Evolutionary conservation across 2,797 vertebrate genomes (phyloP).

Genomic region (Aphelocoma californica): DNA sequence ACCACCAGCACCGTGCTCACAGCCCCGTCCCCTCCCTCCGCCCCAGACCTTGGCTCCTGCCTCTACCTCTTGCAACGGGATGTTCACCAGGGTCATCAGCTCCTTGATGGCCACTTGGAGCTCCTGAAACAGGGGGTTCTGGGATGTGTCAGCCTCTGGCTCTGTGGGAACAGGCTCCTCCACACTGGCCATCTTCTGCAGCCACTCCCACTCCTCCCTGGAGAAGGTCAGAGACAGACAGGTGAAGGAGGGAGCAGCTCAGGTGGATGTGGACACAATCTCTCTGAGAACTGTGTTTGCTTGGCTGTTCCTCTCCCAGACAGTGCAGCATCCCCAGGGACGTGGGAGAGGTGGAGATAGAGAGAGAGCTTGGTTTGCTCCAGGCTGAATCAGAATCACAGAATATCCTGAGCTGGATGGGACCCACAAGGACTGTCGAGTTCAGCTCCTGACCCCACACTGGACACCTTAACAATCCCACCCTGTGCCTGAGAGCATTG

Average conservation of each 20-base stretch:
- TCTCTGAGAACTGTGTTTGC: not conserved
- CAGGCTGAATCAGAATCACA: not conserved
- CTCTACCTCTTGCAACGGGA: constrained; percentile 84
- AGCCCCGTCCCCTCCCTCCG: not conserved
- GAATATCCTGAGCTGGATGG: not conserved
- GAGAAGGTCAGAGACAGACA: not conserved
- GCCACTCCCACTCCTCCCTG: constrained; percentile 93
- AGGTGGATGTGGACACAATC: rapidly evolving
- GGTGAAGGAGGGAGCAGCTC: not conserved
- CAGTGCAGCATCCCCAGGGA: not conserved
- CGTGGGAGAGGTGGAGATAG: not conserved
- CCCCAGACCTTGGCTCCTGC: not conserved
- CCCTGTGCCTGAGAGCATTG: not conserved
- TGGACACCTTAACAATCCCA: not conserved
- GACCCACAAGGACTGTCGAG: rapidly evolving
- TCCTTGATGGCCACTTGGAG: constrained; percentile 83
- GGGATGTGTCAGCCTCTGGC: constrained; percentile 75
- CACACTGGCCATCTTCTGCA: constrained; percentile 80
- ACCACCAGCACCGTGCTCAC: not conserved
- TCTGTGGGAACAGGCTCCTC: constrained; percentile 78
- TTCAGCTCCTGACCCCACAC: not conserved
- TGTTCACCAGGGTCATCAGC: constrained; percentile 84
- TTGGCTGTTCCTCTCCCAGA: not conserved
- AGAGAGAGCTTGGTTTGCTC: not conserved
- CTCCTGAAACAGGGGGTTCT: constrained; percentile 84